Base-by-base conservation (phyloP, 2,113 vertebrate species). In the Ictidomys tridecemlineatus region DNA sequence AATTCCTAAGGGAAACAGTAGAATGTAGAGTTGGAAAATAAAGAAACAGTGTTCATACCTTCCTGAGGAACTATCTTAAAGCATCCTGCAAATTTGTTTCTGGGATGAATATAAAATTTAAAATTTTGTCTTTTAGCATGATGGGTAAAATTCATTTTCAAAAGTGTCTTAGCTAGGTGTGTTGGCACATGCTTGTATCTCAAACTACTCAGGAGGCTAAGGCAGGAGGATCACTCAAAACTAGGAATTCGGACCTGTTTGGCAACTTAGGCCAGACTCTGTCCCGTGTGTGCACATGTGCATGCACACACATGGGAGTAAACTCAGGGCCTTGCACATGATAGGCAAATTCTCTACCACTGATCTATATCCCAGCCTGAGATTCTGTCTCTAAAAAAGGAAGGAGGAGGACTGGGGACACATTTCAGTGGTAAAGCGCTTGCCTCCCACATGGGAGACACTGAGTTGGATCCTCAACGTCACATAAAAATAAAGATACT, bases 81-180 rank as follows among this genome's bases (percentile, higher is more conserved):
- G 9, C 16, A 26, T 92, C 42, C 1, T 89, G 17, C 76, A 74
- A 69, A 42, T 89, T 89, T 92, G 39, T 94, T 85, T 92, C 0
- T 18, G 34, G 34, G 48, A 63, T 87, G 12, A 91, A 58, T 82
- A 74, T 74, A 69, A 92, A 83, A 79, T 42, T 80, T 45, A 87
- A 70, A 86, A 83, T 28, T 87, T 3, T 69, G 28, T 87, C 34
- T 22, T 88, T 77, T 26, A n/a, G 34, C 42, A 39, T 39, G 7
- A 16, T 51, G 16, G 65, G 34, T 90, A 86, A 90, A 85, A 90
- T 58, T 42, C 8, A 48, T 90, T 97, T 95, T 42, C 30, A 56
- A 85, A 91, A 42, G 74, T 51, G 1, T 74, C 11, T 63, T 74
- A 78, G 76, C 24, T 79, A 32, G 58, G 13, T 22, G 4, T 5